Evolutionary conservation across 2,888 invertebrate species (phyloP).

Genomic region (Nephrotoma appendiculata): DNA sequence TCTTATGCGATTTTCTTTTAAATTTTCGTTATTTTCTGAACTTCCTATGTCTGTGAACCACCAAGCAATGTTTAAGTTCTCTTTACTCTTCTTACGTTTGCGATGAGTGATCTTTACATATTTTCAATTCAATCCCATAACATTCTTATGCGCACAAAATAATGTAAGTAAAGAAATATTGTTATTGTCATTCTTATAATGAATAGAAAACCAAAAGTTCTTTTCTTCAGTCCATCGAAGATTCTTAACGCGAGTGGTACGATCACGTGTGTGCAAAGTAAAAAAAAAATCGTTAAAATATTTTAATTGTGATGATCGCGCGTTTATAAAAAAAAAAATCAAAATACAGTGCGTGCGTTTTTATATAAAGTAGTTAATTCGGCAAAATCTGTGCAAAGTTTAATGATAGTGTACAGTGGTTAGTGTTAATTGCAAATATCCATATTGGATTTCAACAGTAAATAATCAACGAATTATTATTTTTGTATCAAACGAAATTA

Average conservation of each 20-base stretch:
- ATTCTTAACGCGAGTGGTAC: background rate
- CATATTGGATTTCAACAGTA: background rate
- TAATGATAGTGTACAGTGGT: background rate
- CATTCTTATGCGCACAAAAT: background rate
- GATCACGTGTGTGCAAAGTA: background rate
- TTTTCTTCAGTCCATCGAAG: background rate
- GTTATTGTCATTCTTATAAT: background rate
- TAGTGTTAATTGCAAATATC: background rate
- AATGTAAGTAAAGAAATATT: background rate
- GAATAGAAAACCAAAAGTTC: background rate
- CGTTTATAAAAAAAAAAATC: background rate
- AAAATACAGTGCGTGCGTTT: background rate
- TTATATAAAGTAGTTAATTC: background rate
- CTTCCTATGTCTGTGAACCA: background rate
- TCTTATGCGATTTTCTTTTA: background rate
- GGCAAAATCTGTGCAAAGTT: background rate
- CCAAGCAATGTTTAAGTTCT: background rate
- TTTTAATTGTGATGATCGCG: background rate
- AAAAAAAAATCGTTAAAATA: background rate
- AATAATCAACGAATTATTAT: background rate
- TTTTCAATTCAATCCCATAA: background rate
- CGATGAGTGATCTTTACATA: background rate
- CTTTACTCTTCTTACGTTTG: background rate
- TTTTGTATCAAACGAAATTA: background rate
- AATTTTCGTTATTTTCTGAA: background rate